Conservation (phyloP, 2,888 invertebrate species). For the Pristionchus arcanus region DNA sequence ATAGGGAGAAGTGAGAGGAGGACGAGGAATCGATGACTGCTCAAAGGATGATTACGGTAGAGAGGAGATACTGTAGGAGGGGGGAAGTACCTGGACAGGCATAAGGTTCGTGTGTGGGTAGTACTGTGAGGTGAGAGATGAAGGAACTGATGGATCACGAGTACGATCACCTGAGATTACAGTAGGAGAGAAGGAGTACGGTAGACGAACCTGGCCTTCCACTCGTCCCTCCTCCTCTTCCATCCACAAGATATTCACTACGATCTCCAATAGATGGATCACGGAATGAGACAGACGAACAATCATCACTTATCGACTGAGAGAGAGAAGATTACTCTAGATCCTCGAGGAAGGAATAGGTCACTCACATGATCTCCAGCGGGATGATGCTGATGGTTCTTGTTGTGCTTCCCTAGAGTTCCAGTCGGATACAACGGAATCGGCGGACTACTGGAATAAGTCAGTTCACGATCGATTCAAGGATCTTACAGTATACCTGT, state of each 20-base stretch:
- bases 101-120: slow-evolving; percentile 52
- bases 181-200: background rate
- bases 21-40: slow-evolving; percentile 38
- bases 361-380: slow-evolving; percentile 5
- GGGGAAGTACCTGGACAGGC: slow-evolving; percentile 24
- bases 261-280: background rate
- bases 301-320: slow-evolving; percentile 2
- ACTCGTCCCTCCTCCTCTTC: slow-evolving; percentile 20
- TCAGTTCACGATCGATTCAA: background rate
- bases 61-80: background rate
- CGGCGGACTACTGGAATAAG: slow-evolving; percentile 44
- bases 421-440: slow-evolving; percentile 38
- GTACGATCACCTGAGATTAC: slow-evolving; percentile 6
- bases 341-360: background rate
- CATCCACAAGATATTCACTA: slow-evolving; percentile 50
- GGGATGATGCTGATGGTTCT: background rate
- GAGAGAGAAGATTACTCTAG: background rate
- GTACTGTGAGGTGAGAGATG: slow-evolving; percentile 36
- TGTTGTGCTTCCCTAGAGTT: slow-evolving; percentile 24
- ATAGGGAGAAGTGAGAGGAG: slow-evolving; percentile 8
- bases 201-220: slow-evolving; percentile 10
- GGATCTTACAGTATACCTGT: slow-evolving; percentile 19
- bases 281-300: background rate
- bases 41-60: background rate
- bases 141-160: background rate